A percentile compares a stretch with the other conserved stretches of the same genome.
Evolutionary conservation across 2,888 invertebrate species (phyloP).

Genomic region (Cetonia aurata): DNA sequence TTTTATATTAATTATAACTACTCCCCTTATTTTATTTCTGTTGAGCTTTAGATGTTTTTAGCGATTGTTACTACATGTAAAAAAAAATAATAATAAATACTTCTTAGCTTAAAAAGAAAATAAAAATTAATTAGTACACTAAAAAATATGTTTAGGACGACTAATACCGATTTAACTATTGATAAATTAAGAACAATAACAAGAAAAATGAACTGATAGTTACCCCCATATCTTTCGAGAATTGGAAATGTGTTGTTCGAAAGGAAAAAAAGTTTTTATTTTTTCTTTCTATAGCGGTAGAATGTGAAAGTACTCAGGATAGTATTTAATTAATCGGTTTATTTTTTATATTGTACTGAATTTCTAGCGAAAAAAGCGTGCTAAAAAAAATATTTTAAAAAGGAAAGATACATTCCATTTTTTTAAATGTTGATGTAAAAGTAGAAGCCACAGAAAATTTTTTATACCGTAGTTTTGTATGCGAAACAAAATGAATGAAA

Average conservation of each 20-base stretch:
- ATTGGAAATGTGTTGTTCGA: not conserved
- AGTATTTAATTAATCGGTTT: not conserved
- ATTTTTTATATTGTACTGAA: constrained; percentile 11
- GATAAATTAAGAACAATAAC: no score
- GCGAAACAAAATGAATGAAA: constrained; percentile 8
- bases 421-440: constrained; percentile 6
- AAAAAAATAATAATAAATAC: no score
- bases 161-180: no score
- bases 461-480: constrained; percentile 37
- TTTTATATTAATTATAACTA: constrained; percentile 15
- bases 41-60: constrained; percentile 36
- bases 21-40: constrained; percentile 10
- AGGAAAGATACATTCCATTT: constrained; percentile 28
- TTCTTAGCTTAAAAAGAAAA: constrained; percentile 13
- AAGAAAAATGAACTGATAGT: constrained; percentile 22
- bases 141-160: not conserved
- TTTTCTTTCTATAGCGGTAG: not conserved
- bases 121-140: not conserved
- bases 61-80: constrained; percentile 25
- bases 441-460: constrained; percentile 13
- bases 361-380: not conserved
- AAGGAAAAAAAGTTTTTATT: not conserved
- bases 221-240: constrained; percentile 24
- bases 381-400: constrained; percentile 8
- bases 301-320: constrained; percentile 16